A percentile compares a stretch with the other conserved stretches of the same genome.
These are phyloP conservation scores for Stercorarius parasiticus DNA, from an alignment of 2,113 vertebrate species.

Conservation along the genomic window DNA sequence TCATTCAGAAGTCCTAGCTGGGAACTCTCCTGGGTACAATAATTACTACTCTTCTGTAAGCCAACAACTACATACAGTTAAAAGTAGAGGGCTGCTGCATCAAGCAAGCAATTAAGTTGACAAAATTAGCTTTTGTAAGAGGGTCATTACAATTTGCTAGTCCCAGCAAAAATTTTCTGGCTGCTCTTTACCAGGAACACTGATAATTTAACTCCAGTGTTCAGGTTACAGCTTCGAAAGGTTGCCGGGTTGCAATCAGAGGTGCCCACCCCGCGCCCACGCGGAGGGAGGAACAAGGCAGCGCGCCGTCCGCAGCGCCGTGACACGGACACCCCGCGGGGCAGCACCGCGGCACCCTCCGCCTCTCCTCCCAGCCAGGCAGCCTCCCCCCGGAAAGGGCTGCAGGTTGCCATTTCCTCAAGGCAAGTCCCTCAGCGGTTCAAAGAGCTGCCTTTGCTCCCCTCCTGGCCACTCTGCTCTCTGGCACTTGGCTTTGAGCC, in stretches of 20 bases:
- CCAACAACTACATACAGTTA: conserved; percentile 36
- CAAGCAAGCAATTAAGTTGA: conserved; percentile 53
- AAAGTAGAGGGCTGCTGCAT: conserved; percentile 47
- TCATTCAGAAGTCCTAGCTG: conserved; percentile 50
- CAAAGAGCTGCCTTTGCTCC: background rate
- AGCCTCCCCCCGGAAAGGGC: background rate
- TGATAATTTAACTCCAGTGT: conserved; percentile 13
- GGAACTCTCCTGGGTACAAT: conserved; percentile 42
- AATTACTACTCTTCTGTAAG: conserved; percentile 46
- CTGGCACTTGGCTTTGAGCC: background rate
- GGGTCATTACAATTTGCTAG: conserved; percentile 40
- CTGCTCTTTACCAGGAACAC: background rate
- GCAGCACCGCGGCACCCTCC: background rate
- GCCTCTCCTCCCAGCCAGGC: background rate
- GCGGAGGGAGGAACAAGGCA: background rate
- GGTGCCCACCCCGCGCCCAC: background rate
- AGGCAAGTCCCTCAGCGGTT: background rate
- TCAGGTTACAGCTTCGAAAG: background rate
- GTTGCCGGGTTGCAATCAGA: background rate
- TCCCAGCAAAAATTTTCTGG: conserved; percentile 35
- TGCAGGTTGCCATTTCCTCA: background rate
- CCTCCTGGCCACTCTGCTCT: background rate
- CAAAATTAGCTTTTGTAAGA: conserved; percentile 60
- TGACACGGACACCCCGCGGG: background rate
- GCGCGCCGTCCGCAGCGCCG: background rate